Conservation (phyloP, 2,888 invertebrate genomes). For the Papilio protenor region DNA sequence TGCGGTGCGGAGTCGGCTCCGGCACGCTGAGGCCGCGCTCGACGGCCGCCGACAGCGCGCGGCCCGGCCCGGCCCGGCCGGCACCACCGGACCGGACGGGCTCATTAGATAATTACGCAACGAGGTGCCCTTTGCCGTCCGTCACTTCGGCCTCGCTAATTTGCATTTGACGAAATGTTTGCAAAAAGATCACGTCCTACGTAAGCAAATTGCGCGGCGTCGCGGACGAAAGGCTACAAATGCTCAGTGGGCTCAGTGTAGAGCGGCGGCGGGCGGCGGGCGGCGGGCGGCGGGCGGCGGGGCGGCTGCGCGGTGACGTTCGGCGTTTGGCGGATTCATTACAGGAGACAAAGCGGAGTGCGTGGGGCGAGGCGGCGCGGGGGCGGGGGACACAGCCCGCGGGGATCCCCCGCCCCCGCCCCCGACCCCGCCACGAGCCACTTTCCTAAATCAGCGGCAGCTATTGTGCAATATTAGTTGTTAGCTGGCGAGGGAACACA, state of each 20-base stretch:
- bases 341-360: conserved; percentile 76
- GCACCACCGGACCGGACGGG: conserved; percentile 46
- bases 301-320: conserved; percentile 78
- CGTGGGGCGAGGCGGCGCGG: conserved; percentile 50
- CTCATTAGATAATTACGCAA: conserved; percentile 59
- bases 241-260: conserved; percentile 53
- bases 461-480: conserved; percentile 70
- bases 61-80: conserved; percentile 7
- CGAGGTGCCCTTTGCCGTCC: conserved; percentile 61
- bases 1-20: conserved; percentile 61
- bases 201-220: conserved; percentile 65
- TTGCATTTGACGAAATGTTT: conserved; percentile 74
- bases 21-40: conserved; percentile 48
- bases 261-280: conserved; percentile 61
- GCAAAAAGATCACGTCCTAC: conserved; percentile 74
- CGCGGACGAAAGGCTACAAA: conserved; percentile 43
- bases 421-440: conserved; percentile 66
- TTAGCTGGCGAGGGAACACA: conserved; percentile 45
- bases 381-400: conserved; percentile 50
- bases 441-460: conserved; percentile 81
- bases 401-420: conserved; percentile 55
- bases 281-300: conserved; percentile 64
- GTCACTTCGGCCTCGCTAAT: conserved; percentile 70
- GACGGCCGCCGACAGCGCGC: neutral
- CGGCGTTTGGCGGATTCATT: conserved; percentile 83